Percentiles rank a stretch among this genome's conserved stretches.
Evolutionary conservation across 1,140 invertebrate genomes (phyloP).

Genomic region (Drosophila melanogaster): DNA sequence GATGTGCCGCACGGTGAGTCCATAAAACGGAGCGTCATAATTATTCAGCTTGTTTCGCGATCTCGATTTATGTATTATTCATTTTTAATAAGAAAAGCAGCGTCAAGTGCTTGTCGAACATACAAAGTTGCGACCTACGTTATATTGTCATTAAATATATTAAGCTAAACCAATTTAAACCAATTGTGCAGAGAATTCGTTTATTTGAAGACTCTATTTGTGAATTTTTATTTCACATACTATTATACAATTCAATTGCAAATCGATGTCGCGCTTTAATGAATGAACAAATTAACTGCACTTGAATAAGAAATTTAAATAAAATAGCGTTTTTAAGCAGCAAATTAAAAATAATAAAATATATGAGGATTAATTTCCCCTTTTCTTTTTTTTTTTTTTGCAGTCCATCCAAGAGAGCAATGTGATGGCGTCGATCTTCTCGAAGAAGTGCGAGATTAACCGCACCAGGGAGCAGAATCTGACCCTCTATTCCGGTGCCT

Average conservation of each 20-base stretch:
- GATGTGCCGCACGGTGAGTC: constrained; percentile 80
- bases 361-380: neutral
- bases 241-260: neutral
- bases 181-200: neutral
- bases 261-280: neutral
- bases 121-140: constrained; percentile 12
- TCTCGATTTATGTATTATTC: constrained; percentile 39
- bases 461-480: constrained; percentile 77
- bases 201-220: constrained; percentile 1
- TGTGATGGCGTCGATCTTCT: constrained; percentile 88
- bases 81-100: constrained; percentile 28
- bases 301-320: neutral
- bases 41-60: constrained; percentile 12
- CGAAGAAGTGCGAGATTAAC: constrained; percentile 86
- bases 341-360: too few species aligned
- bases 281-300: constrained; percentile 3
- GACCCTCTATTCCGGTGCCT: constrained; percentile 85
- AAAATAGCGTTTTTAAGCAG: neutral
- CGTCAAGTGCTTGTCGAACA: constrained; percentile 14
- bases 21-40: constrained; percentile 27
- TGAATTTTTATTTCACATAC: neutral
- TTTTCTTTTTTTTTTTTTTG: neutral
- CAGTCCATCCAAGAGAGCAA: constrained; percentile 89
- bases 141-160: constrained; percentile 19
- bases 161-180: neutral